These are phyloP conservation scores for Drymonia ruficornis DNA, from an alignment of 2,888 invertebrate genomes.

Conservation along the genomic window DNA sequence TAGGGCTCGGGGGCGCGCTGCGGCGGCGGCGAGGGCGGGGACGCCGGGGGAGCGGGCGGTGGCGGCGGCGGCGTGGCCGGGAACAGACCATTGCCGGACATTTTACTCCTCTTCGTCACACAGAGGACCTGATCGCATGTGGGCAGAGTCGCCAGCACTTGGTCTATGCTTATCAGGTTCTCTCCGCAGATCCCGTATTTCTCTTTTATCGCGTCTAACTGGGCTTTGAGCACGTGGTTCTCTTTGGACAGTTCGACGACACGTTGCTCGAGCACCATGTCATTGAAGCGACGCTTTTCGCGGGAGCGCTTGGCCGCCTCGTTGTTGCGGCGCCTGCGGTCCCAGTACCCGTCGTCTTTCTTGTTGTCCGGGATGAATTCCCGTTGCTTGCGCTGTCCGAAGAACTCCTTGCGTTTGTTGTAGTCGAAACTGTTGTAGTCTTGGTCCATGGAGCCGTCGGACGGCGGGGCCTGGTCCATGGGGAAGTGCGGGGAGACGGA, in stretches of 20 bases:
- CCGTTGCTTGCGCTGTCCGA: constrained; percentile 96
- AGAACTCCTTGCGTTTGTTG: constrained; percentile 92
- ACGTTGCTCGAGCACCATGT: constrained; percentile 97
- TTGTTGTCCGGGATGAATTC: constrained; percentile 98
- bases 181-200: constrained; percentile 96
- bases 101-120: constrained; percentile 89
- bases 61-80: constrained; percentile 84
- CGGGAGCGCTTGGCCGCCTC: constrained; percentile 98
- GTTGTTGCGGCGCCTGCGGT: constrained; percentile 97
- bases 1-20: constrained; percentile 82
- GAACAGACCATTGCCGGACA: constrained; percentile 78
- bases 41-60: constrained; percentile 76
- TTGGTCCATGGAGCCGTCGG: constrained; percentile 57
- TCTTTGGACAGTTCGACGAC: constrained; percentile 98
- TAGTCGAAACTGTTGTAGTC: constrained; percentile 84
- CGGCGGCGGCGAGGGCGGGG: constrained; percentile 81
- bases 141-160: constrained; percentile 94
- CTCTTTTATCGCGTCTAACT: constrained; percentile 96
- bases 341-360: constrained; percentile 99
- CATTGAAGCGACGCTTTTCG: constrained; percentile 98
- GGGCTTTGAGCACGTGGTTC: constrained; percentile 96
- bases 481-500: constrained; percentile 76
- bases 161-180: constrained; percentile 93
- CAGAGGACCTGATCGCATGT: constrained; percentile 93
- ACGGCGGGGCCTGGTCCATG: constrained; percentile 77